Percentiles rank a stretch among this genome's conserved stretches.
Evolutionary conservation across 2,797 vertebrate species (phyloP).

Genomic region (Uromys caudimaculatus): DNA sequence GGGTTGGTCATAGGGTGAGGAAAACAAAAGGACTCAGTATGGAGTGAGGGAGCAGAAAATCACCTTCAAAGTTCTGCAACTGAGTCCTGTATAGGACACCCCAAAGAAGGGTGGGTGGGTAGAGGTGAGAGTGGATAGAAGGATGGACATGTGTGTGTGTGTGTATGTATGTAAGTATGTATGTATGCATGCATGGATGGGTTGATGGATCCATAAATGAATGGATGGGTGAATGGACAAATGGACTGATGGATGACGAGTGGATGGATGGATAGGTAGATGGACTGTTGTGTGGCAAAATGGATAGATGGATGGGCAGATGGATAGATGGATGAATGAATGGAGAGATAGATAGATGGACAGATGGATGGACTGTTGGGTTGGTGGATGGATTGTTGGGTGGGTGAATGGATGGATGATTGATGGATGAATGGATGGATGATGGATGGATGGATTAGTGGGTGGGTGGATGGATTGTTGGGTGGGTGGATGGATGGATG

Average conservation of each 20-base stretch:
- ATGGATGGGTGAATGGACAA: not conserved
- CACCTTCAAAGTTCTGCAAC: not conserved
- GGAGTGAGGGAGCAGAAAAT: not conserved
- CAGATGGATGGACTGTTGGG: not conserved
- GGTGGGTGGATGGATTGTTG: not conserved
- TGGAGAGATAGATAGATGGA: too few relatives aligned
- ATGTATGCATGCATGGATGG: not conserved
- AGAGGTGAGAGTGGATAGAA: not conserved
- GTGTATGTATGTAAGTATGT: not conserved
- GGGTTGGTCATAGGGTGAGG: not conserved
- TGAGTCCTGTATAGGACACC: not conserved
- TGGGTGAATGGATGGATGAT: fast-evolving
- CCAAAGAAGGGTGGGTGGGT: not conserved
- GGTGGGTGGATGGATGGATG: not conserved
- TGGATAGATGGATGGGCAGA: not conserved
- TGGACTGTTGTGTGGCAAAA: not conserved
- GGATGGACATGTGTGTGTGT: not conserved
- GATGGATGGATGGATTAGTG: not conserved
- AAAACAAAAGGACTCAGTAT: not conserved
- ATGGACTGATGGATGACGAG: not conserved
- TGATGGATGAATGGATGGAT: not conserved
- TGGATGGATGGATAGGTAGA: not conserved
- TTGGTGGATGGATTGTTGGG: not conserved
- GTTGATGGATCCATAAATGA: too few relatives aligned
- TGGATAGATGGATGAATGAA: not conserved